Conservation (phyloP, 2,113 vertebrate species). For the Leucopternis melanops region DNA sequence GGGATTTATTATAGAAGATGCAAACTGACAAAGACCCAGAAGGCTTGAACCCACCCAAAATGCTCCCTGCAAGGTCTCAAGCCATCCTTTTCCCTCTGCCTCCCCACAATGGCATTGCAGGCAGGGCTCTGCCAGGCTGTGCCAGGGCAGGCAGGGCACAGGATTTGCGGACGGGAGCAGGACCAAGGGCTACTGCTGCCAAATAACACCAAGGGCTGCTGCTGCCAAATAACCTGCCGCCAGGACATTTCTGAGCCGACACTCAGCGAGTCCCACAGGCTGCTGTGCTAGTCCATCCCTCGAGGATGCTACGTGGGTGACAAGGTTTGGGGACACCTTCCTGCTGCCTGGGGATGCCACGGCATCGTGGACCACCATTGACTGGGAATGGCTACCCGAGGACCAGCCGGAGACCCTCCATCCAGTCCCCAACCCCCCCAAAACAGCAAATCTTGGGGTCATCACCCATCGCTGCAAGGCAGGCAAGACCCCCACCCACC, state of each 20-base stretch:
- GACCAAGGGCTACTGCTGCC: not conserved
- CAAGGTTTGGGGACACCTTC: not conserved
- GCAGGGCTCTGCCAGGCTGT: not conserved
- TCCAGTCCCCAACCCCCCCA: not conserved
- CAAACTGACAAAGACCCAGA: not conserved
- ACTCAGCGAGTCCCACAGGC: not conserved
- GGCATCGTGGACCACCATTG: accelerated
- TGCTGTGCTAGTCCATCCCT: not conserved
- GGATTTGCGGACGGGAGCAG: not conserved
- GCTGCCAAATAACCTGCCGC: not conserved
- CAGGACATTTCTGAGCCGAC: not conserved
- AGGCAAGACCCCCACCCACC: not conserved
- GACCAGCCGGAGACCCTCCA: too few species aligned
- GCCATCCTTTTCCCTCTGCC: too few species aligned
- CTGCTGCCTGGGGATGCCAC: not conserved
- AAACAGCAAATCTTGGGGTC: not conserved
- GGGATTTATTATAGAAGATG: not conserved
- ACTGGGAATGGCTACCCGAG: accelerated
- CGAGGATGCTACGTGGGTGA: accelerated
- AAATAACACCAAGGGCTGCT: not conserved
- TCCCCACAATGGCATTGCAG: too few species aligned
- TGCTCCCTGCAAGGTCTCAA: not conserved
- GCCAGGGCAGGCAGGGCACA: not conserved
- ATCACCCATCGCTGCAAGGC: not conserved
- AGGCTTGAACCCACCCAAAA: not conserved